Base-by-base conservation (phyloP, 35 echinoderm and acorn worm genomes). In the Patiria miniata region DNA sequence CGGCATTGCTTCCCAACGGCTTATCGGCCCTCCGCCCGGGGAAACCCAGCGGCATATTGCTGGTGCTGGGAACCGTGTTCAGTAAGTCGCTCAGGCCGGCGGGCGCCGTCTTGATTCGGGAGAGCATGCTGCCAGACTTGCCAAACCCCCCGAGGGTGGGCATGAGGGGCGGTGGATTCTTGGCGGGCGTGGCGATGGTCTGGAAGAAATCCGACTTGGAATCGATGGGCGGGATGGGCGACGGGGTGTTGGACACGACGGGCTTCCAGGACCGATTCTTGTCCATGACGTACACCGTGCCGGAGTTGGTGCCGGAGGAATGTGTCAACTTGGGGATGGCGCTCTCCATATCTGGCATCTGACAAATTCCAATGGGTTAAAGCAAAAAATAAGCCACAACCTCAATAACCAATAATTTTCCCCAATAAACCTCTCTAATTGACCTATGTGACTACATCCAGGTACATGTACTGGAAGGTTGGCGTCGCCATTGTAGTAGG, bases 241-340 rank as follows among this genome's bases (percentile, higher is more conserved):
- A 26, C 21, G 65, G 34, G 26, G 21, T 26, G 21, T 26, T 22
- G 7, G 65, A 14, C 10, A 23, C 23, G 3, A 30, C 23, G 1
- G 65, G 65, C 8, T 18, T 73, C 65, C 19, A 28, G 65, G 26
- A 32, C 19, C 65, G 65, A 34, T 73, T 73, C 65, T 16, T 73
- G 65, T 73, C 34, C 65, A 73, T 73, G 65, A 73, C 65, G 65
- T 73, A 73, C 21, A 73, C 34, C 1, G 34, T 73, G 65, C 65
- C 65, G 3, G 65, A 26, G 65, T 73, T 73, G 65, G 65, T 73
- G 29, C 26, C 65, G 12, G 42, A 47, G 42, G 42, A 47, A 47
- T 4, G 4, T 47, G 42, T 47, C 4, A 47, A 12, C 42, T 47
- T 47, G 12, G 42, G 4, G 12, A 47, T 12, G 4, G 12, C 42